A percentile compares a stretch with the other conserved stretches of the same genome.
Evolutionary conservation across 2,888 invertebrate species (phyloP).

Genomic region (Cephus pygmeus): DNA sequence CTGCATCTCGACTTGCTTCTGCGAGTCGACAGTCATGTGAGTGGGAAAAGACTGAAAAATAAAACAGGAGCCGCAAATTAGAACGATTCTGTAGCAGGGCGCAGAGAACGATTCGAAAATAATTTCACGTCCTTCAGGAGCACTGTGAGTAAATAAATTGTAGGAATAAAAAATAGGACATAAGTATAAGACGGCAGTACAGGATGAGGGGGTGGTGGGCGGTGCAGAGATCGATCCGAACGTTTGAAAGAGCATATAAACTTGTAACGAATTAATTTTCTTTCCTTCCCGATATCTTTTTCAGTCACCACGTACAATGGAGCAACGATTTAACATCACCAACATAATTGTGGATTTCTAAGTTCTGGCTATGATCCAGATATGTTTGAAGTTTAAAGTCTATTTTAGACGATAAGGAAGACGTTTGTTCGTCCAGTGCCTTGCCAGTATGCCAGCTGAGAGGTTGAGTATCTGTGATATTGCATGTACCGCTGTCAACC

Average conservation of each 20-base stretch:
- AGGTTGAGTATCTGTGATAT: slow-evolving; percentile 54
- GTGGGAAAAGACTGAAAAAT: slow-evolving; percentile 58
- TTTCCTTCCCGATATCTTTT: background rate
- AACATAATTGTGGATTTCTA: slow-evolving; percentile 56
- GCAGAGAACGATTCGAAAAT: background rate
- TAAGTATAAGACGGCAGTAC: background rate
- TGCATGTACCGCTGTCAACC: slow-evolving; percentile 34
- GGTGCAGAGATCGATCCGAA: background rate
- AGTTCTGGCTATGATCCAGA: slow-evolving; percentile 60
- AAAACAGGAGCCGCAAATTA: background rate
- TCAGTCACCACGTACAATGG: background rate
- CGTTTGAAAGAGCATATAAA: background rate
- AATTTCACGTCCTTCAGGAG: background rate
- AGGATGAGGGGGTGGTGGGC: background rate
- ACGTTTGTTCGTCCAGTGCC: slow-evolving; percentile 60
- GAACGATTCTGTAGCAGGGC: background rate
- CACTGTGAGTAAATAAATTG: background rate
- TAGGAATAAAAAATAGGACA: background rate
- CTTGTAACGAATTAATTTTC: background rate
- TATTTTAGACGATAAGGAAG: slow-evolving; percentile 65
- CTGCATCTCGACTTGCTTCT: slow-evolving; percentile 78
- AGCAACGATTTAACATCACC: slow-evolving; percentile 5
- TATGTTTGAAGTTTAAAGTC: slow-evolving; percentile 61
- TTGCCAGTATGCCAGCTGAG: slow-evolving; percentile 51
- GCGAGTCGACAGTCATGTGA: slow-evolving; percentile 69